These are phyloP conservation scores for Drosophila ezoana DNA, from an alignment of 2,888 invertebrate species.

Conservation along the genomic window DNA sequence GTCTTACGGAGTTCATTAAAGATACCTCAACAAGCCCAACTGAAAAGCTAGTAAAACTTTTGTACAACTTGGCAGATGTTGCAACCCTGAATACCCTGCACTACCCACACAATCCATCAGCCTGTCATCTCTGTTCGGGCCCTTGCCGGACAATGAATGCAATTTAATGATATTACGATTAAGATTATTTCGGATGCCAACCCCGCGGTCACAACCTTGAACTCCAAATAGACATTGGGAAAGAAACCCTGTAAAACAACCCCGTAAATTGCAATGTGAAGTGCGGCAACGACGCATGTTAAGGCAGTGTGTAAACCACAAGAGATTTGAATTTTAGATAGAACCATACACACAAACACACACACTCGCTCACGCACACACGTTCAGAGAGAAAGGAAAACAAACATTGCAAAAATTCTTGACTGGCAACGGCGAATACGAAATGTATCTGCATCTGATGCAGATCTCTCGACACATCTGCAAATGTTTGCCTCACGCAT, in stretches of 20 bases:
- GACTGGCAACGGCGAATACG: slow-evolving; percentile 57
- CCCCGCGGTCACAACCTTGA: slow-evolving; percentile 64
- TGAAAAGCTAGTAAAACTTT: neutral
- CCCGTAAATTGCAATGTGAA: slow-evolving; percentile 71
- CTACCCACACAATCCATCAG: slow-evolving; percentile 27
- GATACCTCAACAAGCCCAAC: neutral
- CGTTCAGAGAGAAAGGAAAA: slow-evolving; percentile 44
- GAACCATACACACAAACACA: slow-evolving; percentile 32
- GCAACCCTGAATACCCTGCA: slow-evolving; percentile 7
- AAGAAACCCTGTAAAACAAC: slow-evolving; percentile 44
- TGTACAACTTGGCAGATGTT: neutral
- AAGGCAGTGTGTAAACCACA: slow-evolving; percentile 61
- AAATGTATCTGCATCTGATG: slow-evolving; percentile 61
- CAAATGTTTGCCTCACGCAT: slow-evolving; percentile 58
- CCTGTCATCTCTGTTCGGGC: slow-evolving; percentile 15
- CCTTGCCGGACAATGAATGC: slow-evolving; percentile 51
- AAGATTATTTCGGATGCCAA: slow-evolving; percentile 37
- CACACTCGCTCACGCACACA: neutral
- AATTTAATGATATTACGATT: slow-evolving; percentile 71
- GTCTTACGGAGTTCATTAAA: slow-evolving; percentile 42
- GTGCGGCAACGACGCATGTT: slow-evolving; percentile 59
- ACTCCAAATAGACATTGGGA: slow-evolving; percentile 29
- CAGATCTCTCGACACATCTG: slow-evolving; percentile 61
- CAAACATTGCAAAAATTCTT: slow-evolving; percentile 57
- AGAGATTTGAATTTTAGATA: slow-evolving; percentile 80